Base-by-base conservation (phyloP, 1,140 invertebrate genomes). In the Drosophila malerkotliana region DNA sequence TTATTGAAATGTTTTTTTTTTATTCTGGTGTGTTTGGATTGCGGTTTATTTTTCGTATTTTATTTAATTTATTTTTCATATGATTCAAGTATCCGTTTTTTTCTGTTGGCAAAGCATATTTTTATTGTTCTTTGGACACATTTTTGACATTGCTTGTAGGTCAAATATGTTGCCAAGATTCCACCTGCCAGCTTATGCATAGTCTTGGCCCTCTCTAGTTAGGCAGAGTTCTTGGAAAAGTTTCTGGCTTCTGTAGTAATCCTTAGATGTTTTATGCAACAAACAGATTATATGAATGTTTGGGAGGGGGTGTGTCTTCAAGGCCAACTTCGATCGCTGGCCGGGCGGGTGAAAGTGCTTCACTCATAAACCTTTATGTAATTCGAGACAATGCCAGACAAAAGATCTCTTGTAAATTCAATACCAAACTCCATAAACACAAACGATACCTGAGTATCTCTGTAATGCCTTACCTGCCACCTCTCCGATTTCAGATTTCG, bases 1-100 rank as follows among this genome's bases (percentile, higher is more conserved):
- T 75, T 75, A 75, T 75, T 75, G 28, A 75, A 75, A 75, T 75
- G 72, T 74, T 75, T 74, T 74, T 47, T 74, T 72, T 45, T 52
- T 52, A 15, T 21, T 21, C 21, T 21, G 21, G 21, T 21, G 21
- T 21, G 21, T 21, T 21, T 21, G 41, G 41, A 18, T 45, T 47
- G 44, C 15, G 18, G 24, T 30, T 56, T 49, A 71, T 69, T 56
- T 63, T 63, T 64, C 53, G 53, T 75, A 75, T 74, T 75, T 75
- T 66, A 66, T 57, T 75, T 49, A 66, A 75, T 75, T 75, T 75
- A 75, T 75, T 51, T 71, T 72, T 66, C 48, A 41, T 66, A 54
- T 74, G 72, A 75, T 67, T 75, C 57, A 75, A 57, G 72, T 41
- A 75, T 66, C 54, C 53, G 53, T 64, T 57, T 52, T 52, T 73